Base-by-base conservation (phyloP, 2,888 invertebrate species). In the Stenodema calcarata region DNA sequence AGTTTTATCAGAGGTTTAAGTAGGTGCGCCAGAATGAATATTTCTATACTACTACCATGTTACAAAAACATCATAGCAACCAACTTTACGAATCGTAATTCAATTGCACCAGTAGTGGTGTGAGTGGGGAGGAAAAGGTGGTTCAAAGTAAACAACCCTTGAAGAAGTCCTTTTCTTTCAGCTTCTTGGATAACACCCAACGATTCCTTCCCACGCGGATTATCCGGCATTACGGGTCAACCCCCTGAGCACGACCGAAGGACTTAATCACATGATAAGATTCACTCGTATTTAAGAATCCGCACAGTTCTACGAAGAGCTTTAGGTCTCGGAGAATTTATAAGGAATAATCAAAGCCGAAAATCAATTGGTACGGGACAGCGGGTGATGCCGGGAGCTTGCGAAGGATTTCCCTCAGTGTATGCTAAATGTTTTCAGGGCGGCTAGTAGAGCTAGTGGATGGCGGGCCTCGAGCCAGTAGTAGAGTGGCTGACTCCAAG, bases 371-470 rank as follows among this genome's bases (percentile, higher is more conserved):
- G 41, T 78, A 42, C 44, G 78, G 78, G 41, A 35, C 73, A 73
- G 41, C 73, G 35, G 28, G 70, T 16, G 35, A 30, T 70, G 70
- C 70, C 30, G 35, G 73, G 73, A 41, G 73, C 30, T 23, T 41
- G 78, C n/a, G 44, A 44, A 78, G 78, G 78, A 44, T 78, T 44
- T 44, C 41, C 41, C 78, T 23, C 44, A 44, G 44, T 78, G 44
- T 78, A 78, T 78, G 47, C 78, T 78, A 44, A 78, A 82, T 69
- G 82, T 82, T 82, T 82, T 54, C 82, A 27, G 82, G 69, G 69
- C 62, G 82, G 82, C 69, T 82, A 82, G 82, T 82, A 82, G 82
- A 82, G 82, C 82, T 82, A 78, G 78, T 44, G 78, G 78, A 78
- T 78, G 78, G 78, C 78, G 78, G 78, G 44, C 27, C 78, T 42